Evolutionary conservation across 2,113 vertebrate genomes (phyloP).

Genomic region (Platichthys flesus): DNA sequence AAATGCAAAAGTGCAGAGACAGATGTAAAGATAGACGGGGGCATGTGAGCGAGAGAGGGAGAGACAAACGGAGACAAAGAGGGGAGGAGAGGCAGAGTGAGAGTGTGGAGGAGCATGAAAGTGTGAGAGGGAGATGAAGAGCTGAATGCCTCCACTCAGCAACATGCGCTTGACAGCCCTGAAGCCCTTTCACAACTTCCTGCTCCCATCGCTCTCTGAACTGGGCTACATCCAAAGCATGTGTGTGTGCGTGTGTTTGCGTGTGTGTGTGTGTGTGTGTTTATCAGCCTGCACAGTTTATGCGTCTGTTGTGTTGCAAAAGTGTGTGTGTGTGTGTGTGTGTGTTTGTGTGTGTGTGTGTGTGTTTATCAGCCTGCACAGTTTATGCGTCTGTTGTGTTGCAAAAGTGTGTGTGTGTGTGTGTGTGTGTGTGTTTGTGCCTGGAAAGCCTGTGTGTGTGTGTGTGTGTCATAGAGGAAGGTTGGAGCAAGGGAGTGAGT

Average conservation of each 20-base stretch:
- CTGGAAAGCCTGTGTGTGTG: neutral
- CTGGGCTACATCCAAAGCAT: conserved; percentile 55
- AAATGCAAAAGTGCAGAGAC: conserved; percentile 42
- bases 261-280: conserved; percentile 34
- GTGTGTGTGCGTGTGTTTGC: neutral
- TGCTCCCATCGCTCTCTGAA: conserved; percentile 58
- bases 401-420: conserved; percentile 1
- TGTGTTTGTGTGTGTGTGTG: conserved; percentile 38
- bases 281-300: conserved; percentile 41
- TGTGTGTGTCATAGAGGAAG: conserved; percentile 45
- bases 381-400: conserved; percentile 42
- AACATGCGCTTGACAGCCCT: conserved; percentile 56
- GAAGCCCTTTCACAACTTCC: conserved; percentile 69
- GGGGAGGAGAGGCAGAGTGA: conserved; percentile 31
- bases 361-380: conserved; percentile 34
- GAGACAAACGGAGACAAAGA: conserved; percentile 26
- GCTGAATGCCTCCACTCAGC: conserved; percentile 61
- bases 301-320: conserved; percentile 34
- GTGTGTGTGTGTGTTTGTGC: conserved; percentile 28
- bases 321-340: neutral
- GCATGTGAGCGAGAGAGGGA: conserved; percentile 21
- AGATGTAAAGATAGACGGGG: conserved; percentile 37
- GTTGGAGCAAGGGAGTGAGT: conserved; percentile 59
- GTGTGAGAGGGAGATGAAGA: conserved; percentile 50
- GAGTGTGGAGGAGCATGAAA: conserved; percentile 48